Conservation (phyloP, 2,888 invertebrate species). For the Megamerina dolium region DNA sequence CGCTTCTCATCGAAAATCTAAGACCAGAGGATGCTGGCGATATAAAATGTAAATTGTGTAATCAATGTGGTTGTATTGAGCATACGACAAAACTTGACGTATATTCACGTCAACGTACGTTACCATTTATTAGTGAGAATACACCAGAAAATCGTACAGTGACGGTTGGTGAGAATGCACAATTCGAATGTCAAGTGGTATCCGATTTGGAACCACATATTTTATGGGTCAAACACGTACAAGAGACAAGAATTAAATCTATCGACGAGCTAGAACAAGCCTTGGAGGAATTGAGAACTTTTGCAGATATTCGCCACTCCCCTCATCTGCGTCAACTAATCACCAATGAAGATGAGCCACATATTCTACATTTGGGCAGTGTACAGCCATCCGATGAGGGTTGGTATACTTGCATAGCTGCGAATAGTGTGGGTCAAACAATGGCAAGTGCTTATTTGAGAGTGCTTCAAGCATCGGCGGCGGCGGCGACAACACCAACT, state of each 20-base stretch:
- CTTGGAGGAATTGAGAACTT: neutral
- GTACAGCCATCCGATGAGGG: constrained; percentile 84
- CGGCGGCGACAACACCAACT: neutral
- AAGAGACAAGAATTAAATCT: constrained; percentile 5
- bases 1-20: constrained; percentile 68
- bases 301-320: too few relatives aligned
- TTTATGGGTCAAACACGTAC: constrained; percentile 60
- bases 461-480: constrained; percentile 52
- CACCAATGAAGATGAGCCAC: constrained; percentile 53
- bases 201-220: constrained; percentile 79
- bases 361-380: constrained; percentile 71
- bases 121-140: constrained; percentile 71
- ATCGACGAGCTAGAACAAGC: constrained; percentile 12
- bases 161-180: constrained; percentile 62
- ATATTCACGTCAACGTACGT: constrained; percentile 73
- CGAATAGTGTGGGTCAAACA: constrained; percentile 76
- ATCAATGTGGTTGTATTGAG: constrained; percentile 68
- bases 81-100: constrained; percentile 64
- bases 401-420: constrained; percentile 91
- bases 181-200: constrained; percentile 70
- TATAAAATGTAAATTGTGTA: constrained; percentile 83
- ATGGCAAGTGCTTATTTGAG: constrained; percentile 74
- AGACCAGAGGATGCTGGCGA: constrained; percentile 76
- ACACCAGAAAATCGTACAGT: constrained; percentile 76
- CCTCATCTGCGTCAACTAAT: too few relatives aligned